A percentile compares a stretch with the other conserved stretches of the same genome.
Conservation (phyloP, 1,140 invertebrate genomes). For the Philotrypesis tridentata region DNA sequence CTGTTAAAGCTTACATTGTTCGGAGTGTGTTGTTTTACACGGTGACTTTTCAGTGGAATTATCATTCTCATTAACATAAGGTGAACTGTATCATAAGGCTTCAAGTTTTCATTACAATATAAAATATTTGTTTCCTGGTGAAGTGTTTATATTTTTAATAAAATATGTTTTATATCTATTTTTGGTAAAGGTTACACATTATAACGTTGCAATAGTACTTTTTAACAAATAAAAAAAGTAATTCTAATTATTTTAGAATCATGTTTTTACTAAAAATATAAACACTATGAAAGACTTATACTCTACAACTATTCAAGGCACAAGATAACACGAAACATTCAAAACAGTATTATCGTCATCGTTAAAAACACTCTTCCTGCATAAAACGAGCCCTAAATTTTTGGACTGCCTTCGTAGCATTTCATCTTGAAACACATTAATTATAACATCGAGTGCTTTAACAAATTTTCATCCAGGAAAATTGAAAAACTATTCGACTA, state of each 20-base stretch:
- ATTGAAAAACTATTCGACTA: constrained; percentile 15
- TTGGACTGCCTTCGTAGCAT: not conserved
- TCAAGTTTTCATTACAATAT: not conserved
- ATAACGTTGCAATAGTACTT: constrained; percentile 6
- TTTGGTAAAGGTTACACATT: constrained; percentile 40
- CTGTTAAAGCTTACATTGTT: constrained; percentile 61
- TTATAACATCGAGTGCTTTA: not conserved
- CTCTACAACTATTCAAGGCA: constrained; percentile 39
- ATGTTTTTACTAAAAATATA: constrained; percentile 39
- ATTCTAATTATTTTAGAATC: constrained; percentile 24
- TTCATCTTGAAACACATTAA: not conserved
- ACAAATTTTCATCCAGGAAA: constrained; percentile 16
- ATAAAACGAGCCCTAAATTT: constrained; percentile 26
- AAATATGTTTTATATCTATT: constrained; percentile 42
- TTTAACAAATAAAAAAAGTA: constrained; percentile 15
- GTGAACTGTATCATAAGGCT: not conserved
- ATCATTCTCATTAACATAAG: constrained; percentile 26
- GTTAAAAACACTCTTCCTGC: not conserved
- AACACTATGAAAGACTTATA: constrained; percentile 35
- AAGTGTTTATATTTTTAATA: constrained; percentile 43
- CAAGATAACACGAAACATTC: not conserved
- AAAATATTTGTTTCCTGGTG: not conserved
- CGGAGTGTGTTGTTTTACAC: constrained; percentile 24
- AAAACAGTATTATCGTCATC: constrained; percentile 3
- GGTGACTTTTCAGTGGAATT: constrained; percentile 21